Evolutionary conservation across 2,888 invertebrate species (phyloP).

Genomic region (Lasioglossum leucozonium): DNA sequence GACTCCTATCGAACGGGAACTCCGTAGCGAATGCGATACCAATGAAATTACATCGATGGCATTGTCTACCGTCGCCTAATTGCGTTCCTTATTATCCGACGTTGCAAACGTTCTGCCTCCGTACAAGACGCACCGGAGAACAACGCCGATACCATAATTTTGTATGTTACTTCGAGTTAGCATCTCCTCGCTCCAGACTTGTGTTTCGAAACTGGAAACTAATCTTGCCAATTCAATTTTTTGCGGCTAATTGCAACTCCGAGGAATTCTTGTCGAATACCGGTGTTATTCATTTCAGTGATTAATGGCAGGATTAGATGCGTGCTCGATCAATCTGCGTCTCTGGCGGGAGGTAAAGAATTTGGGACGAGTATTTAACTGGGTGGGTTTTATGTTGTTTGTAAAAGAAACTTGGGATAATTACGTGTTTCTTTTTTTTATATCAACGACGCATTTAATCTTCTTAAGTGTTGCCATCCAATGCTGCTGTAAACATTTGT

Average conservation of each 20-base stretch:
- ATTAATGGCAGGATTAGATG: neutral
- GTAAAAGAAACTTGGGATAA: neutral
- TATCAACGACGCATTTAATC: neutral
- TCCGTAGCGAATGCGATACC: constrained; percentile 8
- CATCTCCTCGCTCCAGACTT: neutral
- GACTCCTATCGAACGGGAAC: neutral
- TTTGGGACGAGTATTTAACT: neutral
- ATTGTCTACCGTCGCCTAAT: constrained; percentile 26
- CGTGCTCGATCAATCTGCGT: neutral
- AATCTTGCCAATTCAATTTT: neutral
- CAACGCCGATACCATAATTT: neutral
- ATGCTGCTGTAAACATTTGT: neutral
- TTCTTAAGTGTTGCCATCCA: neutral
- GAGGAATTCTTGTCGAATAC: neutral
- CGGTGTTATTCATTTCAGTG: neutral
- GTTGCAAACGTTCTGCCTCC: neutral
- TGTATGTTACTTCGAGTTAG: neutral
- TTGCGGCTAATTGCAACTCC: neutral
- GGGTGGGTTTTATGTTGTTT: neutral
- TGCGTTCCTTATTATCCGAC: constrained; percentile 11
- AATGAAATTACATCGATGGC: constrained; percentile 29
- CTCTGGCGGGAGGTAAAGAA: neutral
- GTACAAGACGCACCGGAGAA: neutral
- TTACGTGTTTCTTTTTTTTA: too few species aligned
- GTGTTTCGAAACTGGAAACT: neutral